Percentiles rank a stretch among this genome's conserved stretches.
phyloP scores from a whole-genome alignment of 2,113 vertebrate species.

The Macaca mulatta region DNA sequence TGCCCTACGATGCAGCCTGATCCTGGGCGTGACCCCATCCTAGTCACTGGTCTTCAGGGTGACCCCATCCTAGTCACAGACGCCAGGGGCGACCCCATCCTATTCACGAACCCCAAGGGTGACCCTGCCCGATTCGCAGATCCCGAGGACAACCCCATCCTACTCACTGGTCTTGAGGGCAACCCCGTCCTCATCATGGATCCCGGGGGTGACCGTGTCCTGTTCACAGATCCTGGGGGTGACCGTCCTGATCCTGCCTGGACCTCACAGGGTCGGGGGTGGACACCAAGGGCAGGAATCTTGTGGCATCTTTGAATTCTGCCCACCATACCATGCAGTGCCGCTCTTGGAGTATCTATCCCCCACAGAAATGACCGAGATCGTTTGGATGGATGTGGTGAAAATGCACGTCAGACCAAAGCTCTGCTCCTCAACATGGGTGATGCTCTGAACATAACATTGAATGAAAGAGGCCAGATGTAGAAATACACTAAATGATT shows the following conservation, averaged over 20 bases:
- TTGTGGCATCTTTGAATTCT: not conserved
- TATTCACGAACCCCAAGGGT: too few species aligned
- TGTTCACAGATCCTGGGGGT: too few species aligned
- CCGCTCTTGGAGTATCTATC: not conserved
- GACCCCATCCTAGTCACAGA: too few species aligned
- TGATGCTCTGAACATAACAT: not conserved
- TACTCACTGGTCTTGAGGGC: too few species aligned
- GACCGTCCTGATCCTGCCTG: not conserved
- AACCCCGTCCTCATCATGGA: rapidly evolving
- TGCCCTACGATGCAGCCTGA: too few species aligned
- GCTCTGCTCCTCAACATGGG: not conserved
- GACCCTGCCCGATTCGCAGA: too few species aligned
- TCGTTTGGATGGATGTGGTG: not conserved
- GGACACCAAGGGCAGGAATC: not conserved
- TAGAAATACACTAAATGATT: not conserved
- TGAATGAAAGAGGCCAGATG: not conserved
- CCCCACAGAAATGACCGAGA: not conserved
- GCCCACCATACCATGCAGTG: too few species aligned
- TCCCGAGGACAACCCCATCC: too few species aligned
- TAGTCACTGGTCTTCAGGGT: too few species aligned
- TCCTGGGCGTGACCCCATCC: too few species aligned
- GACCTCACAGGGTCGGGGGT: not conserved
- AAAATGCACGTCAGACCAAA: not conserved
- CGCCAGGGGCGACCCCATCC: too few species aligned
- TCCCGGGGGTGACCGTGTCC: too few species aligned